A percentile compares a stretch with the other conserved stretches of the same genome.
Conservation (phyloP, 2,888 invertebrate genomes). For the Phytoseiulus persimilis region DNA sequence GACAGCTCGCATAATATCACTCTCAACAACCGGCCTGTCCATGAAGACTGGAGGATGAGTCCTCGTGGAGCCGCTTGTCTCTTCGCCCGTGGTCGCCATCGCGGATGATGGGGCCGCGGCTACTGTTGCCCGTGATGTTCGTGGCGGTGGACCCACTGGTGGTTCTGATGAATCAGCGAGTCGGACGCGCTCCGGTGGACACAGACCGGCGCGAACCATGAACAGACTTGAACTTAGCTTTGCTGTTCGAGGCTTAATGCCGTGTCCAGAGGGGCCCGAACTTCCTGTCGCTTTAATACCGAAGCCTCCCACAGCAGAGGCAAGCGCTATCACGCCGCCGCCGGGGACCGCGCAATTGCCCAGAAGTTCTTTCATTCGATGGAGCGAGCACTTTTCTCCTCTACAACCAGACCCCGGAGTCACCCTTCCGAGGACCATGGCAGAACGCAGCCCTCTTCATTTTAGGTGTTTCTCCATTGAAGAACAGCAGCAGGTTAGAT, state of each 20-base stretch:
- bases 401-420: background rate
- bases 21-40: background rate
- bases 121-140: background rate
- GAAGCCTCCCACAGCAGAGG: background rate
- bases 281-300: background rate
- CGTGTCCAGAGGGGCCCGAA: constrained; percentile 5
- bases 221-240: background rate
- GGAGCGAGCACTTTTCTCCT: background rate
- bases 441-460: background rate
- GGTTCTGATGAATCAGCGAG: constrained; percentile 5
- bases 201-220: background rate
- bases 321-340: background rate
- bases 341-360: background rate
- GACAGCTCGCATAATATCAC: background rate
- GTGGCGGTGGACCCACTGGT: background rate
- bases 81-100: background rate
- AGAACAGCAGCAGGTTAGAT: background rate
- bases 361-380: background rate
- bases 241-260: background rate
- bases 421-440: background rate
- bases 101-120: background rate
- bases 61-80: background rate
- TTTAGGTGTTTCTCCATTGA: background rate
- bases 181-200: background rate
- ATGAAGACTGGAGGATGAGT: background rate